Base-by-base conservation (phyloP, 2,888 invertebrate genomes). In the Pollenia amentaria region DNA sequence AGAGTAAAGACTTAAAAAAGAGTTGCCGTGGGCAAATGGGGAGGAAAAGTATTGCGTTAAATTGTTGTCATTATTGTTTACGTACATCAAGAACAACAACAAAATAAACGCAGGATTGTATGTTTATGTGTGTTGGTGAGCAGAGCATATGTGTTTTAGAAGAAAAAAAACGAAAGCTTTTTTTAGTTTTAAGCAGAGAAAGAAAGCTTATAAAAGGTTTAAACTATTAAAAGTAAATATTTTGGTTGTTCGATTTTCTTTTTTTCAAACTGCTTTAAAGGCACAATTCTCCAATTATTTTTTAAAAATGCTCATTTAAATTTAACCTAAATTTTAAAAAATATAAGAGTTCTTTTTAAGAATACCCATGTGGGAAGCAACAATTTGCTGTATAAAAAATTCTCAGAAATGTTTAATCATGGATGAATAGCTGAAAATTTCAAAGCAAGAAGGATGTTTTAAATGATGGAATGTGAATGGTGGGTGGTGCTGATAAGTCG, bases 311-410 rank as follows among this genome's bases (percentile, higher is more conserved):
- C 29, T 65, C 6, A 18, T 55, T 38, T 16, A 48, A 18, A 48
- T 38, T 16, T 42, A 21, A 76, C 51, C 0, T 11, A n/a, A 21
- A 11, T 29, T 53, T 18, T 77, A 29, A 29, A 29, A 29, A 6
- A 29, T 29, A 1, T 6, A 29, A 29, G 29, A 0, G 2, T 29
- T 1, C 4, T 29, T 29, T 29, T 29, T 29, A 3, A 3, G 1
- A 29, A 3, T 1, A 29, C 29, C 1, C 29, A 29, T 29, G 2
- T 29, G 0, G 3, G 29, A 77, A 86, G 79, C 83, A 86, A 86
- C 72, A 86, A 83, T 83, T 86, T 76, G 64, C 65, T 46, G 72
- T 44, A 53, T 6, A 67, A 65, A 60, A 73, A 81, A 67, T 73
- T 12, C 65, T 75, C 57, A 29, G 29, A 29, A 29, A 29, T 29